A percentile compares a stretch with the other conserved stretches of the same genome.
Conservation (phyloP, 2,797 vertebrate species). For the Hyperoplus lanceolatus region DNA sequence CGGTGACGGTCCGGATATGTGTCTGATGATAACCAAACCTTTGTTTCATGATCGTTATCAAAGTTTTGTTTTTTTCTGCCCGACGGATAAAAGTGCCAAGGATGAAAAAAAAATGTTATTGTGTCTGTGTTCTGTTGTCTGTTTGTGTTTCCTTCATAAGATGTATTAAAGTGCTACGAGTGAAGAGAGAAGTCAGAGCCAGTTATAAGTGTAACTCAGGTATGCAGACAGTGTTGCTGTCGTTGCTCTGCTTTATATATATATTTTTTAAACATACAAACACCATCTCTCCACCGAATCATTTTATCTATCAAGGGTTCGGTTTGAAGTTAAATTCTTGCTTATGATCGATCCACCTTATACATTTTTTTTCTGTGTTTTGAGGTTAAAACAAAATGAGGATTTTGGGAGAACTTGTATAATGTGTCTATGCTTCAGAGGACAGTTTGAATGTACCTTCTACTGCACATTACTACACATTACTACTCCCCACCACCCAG, state of each 20-base stretch:
- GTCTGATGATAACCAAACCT: slow-evolving; percentile 10
- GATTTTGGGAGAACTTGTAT: slow-evolving; percentile 3
- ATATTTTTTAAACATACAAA: slow-evolving; percentile 53
- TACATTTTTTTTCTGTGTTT: slow-evolving; percentile 17
- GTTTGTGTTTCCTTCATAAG: slow-evolving; percentile 11
- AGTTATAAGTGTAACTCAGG: slow-evolving; percentile 70
- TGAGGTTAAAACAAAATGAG: neutral
- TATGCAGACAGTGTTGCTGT: slow-evolving; percentile 53
- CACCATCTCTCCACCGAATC: slow-evolving; percentile 34
- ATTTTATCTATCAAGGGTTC: slow-evolving; percentile 28
- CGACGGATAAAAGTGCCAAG: slow-evolving; percentile 73
- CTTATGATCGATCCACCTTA: slow-evolving; percentile 7
- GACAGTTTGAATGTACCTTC: slow-evolving; percentile 62
- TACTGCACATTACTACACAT: slow-evolving; percentile 32
- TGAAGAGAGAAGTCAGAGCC: slow-evolving; percentile 49
- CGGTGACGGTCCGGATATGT: slow-evolving; percentile 1
- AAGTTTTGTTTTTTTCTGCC: slow-evolving; percentile 52
- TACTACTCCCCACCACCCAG: slow-evolving; percentile 18
- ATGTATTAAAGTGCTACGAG: slow-evolving; percentile 35
- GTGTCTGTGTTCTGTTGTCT: slow-evolving; percentile 29
- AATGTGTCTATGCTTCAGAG: slow-evolving; percentile 19
- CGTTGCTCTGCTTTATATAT: slow-evolving; percentile 49
- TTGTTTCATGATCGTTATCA: slow-evolving; percentile 33
- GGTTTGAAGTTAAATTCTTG: slow-evolving; percentile 30
- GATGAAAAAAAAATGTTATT: slow-evolving; percentile 38